phyloP scores from a whole-genome alignment of 2,797 vertebrate genomes.

The Sandelia bainsii region DNA sequence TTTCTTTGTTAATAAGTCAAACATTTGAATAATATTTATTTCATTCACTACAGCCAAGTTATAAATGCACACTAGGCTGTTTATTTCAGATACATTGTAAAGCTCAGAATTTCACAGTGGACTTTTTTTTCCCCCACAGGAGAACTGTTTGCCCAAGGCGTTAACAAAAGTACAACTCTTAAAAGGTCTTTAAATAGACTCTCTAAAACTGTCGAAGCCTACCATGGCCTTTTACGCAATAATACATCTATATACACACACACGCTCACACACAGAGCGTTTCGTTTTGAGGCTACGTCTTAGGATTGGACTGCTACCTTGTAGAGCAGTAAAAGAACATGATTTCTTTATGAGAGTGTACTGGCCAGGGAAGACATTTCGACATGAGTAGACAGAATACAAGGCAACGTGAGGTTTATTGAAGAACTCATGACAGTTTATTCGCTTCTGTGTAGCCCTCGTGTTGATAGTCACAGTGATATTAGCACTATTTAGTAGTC shows the following conservation, averaged over 20 bases:
- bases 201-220: conserved; percentile 57
- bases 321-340: conserved; percentile 39
- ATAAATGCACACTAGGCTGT: conserved; percentile 23
- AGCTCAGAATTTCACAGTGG: conserved; percentile 20
- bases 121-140: conserved; percentile 16
- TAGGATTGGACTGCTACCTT: conserved; percentile 46
- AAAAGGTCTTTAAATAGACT: conserved; percentile 66
- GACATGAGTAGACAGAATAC: conserved; percentile 63
- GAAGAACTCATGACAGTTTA: conserved; percentile 64
- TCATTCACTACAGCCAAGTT: conserved; percentile 36
- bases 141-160: conserved; percentile 50
- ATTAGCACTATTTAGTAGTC: conserved; percentile 32
- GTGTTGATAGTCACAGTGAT: conserved; percentile 56
- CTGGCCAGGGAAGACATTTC: conserved; percentile 33
- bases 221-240: conserved; percentile 62
- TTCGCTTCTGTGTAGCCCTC: conserved; percentile 63
- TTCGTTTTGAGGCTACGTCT: conserved; percentile 62
- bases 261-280: conserved; percentile 29
- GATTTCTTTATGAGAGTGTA: conserved; percentile 62
- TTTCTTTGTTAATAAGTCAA: neutral
- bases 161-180: conserved; percentile 57
- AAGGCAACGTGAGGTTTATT: conserved; percentile 80
- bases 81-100: conserved; percentile 17
- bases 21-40: neutral
- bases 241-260: conserved; percentile 45